Conservation (phyloP, 2,888 invertebrate genomes). For the Hirudinaria manillensis region DNA sequence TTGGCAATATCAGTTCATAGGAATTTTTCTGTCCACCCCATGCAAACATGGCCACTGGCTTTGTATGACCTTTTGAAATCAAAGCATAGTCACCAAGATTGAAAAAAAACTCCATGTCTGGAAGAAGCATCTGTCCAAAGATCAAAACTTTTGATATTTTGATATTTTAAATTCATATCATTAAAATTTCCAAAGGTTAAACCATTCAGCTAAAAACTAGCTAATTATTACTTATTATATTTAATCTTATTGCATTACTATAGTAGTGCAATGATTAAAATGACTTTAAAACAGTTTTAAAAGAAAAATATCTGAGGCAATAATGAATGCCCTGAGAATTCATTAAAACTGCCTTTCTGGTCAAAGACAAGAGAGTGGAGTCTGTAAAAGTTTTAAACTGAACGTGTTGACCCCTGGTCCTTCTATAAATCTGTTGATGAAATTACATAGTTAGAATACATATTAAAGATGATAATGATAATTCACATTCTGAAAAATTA, state of each 20-base stretch:
- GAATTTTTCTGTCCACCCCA: conserved; percentile 88
- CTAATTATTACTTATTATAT: background rate
- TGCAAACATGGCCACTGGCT: conserved; percentile 73
- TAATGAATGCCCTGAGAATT: too few relatives aligned
- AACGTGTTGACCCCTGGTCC: conserved; percentile 86
- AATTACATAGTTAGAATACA: conserved; percentile 2
- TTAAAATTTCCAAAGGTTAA: too few relatives aligned
- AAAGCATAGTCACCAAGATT: conserved; percentile 96
- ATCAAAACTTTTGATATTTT: background rate
- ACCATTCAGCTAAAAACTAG: too few relatives aligned
- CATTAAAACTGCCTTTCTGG: conserved; percentile 63
- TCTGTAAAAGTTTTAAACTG: conserved; percentile 95
- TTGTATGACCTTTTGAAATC: conserved; percentile 42
- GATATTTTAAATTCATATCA: background rate
- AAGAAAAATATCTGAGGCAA: too few relatives aligned
- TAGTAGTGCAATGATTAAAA: too few relatives aligned
- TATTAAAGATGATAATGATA: background rate
- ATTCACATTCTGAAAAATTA: background rate
- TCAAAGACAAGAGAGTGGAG: conserved; percentile 72
- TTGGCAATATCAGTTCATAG: conserved; percentile 84
- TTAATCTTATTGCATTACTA: background rate
- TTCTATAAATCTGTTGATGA: conserved; percentile 63
- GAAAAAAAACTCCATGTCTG: conserved; percentile 80
- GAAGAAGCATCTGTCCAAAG: conserved; percentile 58
- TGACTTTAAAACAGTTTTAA: too few relatives aligned